Base-by-base conservation (phyloP, 2,113 vertebrate genomes). In the Microtus pennsylvanicus region DNA sequence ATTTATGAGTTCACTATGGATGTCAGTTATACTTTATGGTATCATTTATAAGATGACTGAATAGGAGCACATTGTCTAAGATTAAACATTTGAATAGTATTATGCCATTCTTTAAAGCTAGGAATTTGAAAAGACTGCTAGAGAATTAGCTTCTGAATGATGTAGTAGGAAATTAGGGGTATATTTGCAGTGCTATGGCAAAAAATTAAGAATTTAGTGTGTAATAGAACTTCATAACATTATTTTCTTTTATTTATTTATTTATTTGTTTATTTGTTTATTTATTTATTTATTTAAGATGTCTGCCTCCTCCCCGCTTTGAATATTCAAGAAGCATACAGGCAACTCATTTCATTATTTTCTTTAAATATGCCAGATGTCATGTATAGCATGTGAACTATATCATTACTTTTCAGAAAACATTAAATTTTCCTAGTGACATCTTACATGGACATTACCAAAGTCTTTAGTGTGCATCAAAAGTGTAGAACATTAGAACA, bases 1-100 rank as follows among this genome's bases (percentile, higher is more conserved):
- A 92, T 94, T 94, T 77, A 94, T 97, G 81, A 95, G 26, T 90
- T 55, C 42, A 87, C 45, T 93, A 5, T 92, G 67, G 33, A 76
- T 96, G 69, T 67, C 85, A 96, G 47, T 95, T 95, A 86, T 87
- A 82, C 74, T 95, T 97, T 94, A 93, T 90, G 61, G 55, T 81
- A 87, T 96, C 63, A 94, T 96, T 95, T 94, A 69, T 93, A 96
- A 93, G 50, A 96, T 90, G 24, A 88, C 38, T 90, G 33, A 96
- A 77, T 92, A 96, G 58, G 67, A 93, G 7, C 69, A 92, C 52
- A 82, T 94, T 93, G 96, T 72, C 58, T 88, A 78, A 94, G 35
- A 28, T 94, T 52, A 96, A 89, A 45, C 61, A 90, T 82, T 96
- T 95, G 74, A 93, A 94, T 82, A 95, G 24, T 45, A 93, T 87